Percentiles rank a stretch among this genome's conserved stretches.
phyloP scores from a whole-genome alignment of 92 coral and sea anemone genomes.

The Phenganax subtilis region DNA sequence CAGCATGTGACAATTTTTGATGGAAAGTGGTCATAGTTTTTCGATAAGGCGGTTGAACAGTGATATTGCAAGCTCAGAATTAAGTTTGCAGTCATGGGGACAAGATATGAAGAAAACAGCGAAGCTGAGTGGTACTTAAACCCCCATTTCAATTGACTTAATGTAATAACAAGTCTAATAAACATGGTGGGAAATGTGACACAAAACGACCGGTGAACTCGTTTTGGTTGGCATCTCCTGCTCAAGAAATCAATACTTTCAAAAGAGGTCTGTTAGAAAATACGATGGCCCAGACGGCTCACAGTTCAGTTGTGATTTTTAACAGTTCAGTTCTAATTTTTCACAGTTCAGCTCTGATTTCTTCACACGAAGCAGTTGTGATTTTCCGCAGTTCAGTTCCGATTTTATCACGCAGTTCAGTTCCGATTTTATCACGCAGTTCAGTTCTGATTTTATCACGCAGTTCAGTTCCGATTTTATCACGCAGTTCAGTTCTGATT shows the following conservation, averaged over 20 bases:
- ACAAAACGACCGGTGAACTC: no score
- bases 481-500: no score
- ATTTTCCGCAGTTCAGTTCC: no score
- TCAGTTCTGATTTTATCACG: no score
- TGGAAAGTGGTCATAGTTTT: neutral
- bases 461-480: no score
- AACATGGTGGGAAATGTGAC: neutral
- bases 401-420: no score
- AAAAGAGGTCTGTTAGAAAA: neutral
- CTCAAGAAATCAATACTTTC: neutral
- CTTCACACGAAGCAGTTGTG: no score
- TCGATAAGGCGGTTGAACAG: neutral
- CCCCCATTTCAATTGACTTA: neutral
- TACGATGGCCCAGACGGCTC: neutral
- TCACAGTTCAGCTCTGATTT: no score
- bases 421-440: no score
- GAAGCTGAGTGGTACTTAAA: neutral
- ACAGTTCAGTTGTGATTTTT: no score
- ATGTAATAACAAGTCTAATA: neutral
- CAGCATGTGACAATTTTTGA: neutral
- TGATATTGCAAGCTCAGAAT: slow-evolving; percentile 3
- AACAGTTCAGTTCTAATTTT: no score
- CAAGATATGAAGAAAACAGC: neutral
- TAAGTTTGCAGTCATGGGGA: neutral
- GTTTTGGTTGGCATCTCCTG: neutral